phyloP scores from a whole-genome alignment of 2,113 vertebrate species.

The Rhinoptilus africanus region DNA sequence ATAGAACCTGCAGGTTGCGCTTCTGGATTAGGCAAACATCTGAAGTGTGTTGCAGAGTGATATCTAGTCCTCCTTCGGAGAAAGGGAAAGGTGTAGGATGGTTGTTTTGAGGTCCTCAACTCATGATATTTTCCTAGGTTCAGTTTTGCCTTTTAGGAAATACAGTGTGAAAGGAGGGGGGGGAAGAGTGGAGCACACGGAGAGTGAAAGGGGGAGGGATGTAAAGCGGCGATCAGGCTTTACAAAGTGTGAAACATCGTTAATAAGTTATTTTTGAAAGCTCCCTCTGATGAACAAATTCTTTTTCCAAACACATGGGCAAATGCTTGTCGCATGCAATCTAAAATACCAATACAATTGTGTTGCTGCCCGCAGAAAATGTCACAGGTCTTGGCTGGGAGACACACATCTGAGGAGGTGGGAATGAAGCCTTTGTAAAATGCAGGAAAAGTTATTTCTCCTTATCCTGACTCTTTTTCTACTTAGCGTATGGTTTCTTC shows the following conservation, averaged over 20 bases:
- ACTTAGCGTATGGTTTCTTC: not conserved
- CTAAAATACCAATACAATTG: not conserved
- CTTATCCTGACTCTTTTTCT: not conserved
- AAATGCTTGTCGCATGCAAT: not conserved
- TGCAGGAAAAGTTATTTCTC: not conserved
- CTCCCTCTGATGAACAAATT: not conserved
- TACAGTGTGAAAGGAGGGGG: fast-evolving
- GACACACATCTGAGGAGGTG: not conserved
- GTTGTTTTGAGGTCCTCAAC: not conserved
- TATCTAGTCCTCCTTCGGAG: not conserved
- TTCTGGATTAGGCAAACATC: not conserved
- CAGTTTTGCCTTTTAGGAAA: not conserved
- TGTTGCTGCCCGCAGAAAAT: not conserved
- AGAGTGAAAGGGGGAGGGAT: not conserved
- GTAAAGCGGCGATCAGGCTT: not conserved
- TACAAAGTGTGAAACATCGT: not conserved
- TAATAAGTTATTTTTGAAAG: not conserved
- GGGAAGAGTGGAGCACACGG: not conserved
- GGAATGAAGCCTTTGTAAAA: not conserved
- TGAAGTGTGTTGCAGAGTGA: not conserved
- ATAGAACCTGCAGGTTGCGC: not conserved
- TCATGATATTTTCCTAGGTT: not conserved
- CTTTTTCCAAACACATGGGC: not conserved
- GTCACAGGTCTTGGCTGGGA: not conserved
- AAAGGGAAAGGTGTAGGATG: not conserved